Percentiles rank a stretch among this genome's conserved stretches.
Conservation (phyloP, 2,888 invertebrate species). For the Dryobota labecula region DNA sequence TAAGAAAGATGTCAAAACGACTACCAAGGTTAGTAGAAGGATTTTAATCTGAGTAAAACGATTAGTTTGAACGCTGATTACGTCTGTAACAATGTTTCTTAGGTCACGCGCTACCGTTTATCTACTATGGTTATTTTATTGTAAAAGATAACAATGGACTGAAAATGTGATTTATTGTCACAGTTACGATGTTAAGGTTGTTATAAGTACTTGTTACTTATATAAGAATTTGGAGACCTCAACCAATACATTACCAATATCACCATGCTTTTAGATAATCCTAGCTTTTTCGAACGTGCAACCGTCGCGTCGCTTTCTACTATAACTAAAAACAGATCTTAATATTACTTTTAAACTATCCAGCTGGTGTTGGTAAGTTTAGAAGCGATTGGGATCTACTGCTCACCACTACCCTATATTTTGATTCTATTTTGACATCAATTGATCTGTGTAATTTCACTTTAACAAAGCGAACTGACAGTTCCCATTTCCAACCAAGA, state of each 20-base stretch:
- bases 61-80: constrained; percentile 30
- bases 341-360: not conserved
- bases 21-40: constrained; percentile 22
- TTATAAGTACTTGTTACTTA: not conserved
- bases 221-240: not conserved
- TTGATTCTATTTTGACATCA: constrained; percentile 2
- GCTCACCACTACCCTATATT: not conserved
- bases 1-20: constrained; percentile 16
- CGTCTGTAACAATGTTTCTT: not conserved
- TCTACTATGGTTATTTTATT: constrained; percentile 14
- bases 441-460: constrained; percentile 6
- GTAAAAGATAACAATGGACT: constrained; percentile 34
- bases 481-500: too few species aligned
- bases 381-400: not conserved
- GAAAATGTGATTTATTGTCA: constrained; percentile 33
- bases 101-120: constrained; percentile 34
- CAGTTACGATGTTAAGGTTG: constrained; percentile 1
- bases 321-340: not conserved
- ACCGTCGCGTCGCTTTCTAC: not conserved
- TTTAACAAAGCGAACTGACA: not conserved
- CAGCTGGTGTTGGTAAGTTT: not conserved
- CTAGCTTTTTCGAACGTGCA: not conserved
- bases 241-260: not conserved
- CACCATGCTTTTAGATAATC: not conserved
- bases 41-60: constrained; percentile 33